Evolutionary conservation across 2,888 invertebrate species (phyloP), one percentile per base, ranked within the genome.

Genomic region (Oligia latruncula): DNA sequence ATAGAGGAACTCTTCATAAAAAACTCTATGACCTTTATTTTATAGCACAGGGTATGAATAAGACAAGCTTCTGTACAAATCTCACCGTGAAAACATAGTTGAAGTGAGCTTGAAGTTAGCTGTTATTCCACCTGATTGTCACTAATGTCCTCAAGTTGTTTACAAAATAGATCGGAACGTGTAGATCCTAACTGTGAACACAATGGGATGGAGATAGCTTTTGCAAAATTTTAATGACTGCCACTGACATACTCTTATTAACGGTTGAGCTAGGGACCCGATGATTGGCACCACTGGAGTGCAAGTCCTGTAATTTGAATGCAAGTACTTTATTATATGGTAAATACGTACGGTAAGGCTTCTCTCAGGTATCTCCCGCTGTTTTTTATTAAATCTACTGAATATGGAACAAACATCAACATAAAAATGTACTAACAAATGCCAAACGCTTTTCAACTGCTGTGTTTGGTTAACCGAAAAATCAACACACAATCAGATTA

Each of bases 1-100:
- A 88, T 88, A 76, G 85, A 80, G 70, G 49, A 87, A 81, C 76
- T 88, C 79, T 82, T 82, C 78, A 84, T 88, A 89, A 89, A 89
- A 89, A 89, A 85, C 55, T 74, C 23, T 86, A 87, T 78, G 81
- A 87, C 84, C 84, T 79, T 82, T 84, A 77, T 80, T 89, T 89
- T 89, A 87, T 73, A 52, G 23, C 67, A 13, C 0, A 0, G 71
- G n/a, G 87, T 84, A 77, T 75, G 65, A 65, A 85, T 87, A 4
- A 52, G 58, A 67, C 60, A 74, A 86, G 65, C 40, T 65, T 40
- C 23, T 23, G 40, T 65, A 64, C 35, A 9, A 64, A 17, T 64
- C 8, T 64, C n/a, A 60, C n/a, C 60, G 13, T 60, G 60, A 60
- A n/a, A n/a, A n/a, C 60, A 13, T n/a, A n/a, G 1, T 4, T 6